Percentiles rank a stretch among this genome's conserved stretches.
These are phyloP conservation scores for Panurus biarmicus DNA, from an alignment of 2,113 vertebrate species.

Conservation along the genomic window DNA sequence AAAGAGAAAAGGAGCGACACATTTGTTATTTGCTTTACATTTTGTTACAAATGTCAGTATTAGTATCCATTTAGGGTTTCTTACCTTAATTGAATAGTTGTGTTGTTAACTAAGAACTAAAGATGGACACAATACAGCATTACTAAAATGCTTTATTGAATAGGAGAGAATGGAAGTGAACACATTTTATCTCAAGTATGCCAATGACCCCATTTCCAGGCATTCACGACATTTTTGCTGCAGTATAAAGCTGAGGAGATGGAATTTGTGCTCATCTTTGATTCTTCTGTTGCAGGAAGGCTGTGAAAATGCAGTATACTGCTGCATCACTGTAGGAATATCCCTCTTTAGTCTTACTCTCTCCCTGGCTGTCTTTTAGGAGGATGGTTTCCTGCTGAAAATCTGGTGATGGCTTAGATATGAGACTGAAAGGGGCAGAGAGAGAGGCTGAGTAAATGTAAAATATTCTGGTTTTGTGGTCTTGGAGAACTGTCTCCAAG, in stretches of 20 bases:
- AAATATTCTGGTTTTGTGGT: not conserved
- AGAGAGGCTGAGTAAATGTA: not conserved
- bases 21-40: not conserved
- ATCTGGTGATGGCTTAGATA: not conserved
- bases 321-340: not conserved
- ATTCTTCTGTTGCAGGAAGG: not conserved
- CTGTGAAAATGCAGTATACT: not conserved
- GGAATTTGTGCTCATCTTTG: not conserved
- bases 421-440: not conserved
- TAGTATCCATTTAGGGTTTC: conserved; percentile 1
- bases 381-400: not conserved
- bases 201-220: not conserved
- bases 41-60: conserved; percentile 56
- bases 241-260: not conserved
- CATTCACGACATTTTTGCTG: not conserved
- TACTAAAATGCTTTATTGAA: not conserved
- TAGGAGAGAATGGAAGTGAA: not conserved
- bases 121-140: not conserved
- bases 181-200: not conserved
- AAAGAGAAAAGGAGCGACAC: not conserved
- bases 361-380: not conserved
- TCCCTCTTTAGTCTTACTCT: not conserved
- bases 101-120: not conserved
- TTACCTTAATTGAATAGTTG: not conserved
- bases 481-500: not conserved